Conservation (phyloP, 2,113 vertebrate species). For the Gyps fulvus region DNA sequence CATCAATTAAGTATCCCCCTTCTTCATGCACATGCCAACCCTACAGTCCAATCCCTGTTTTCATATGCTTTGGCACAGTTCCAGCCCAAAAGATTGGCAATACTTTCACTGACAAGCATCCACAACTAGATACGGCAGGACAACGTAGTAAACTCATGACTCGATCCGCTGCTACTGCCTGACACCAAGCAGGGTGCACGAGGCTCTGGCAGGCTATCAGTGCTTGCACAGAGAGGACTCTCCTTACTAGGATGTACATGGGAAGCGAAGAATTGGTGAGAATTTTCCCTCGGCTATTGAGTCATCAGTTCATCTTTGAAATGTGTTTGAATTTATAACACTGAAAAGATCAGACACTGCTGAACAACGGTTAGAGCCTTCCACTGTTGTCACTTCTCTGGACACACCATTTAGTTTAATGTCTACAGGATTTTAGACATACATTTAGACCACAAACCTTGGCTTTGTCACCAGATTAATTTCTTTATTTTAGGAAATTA, state of each 20-base stretch:
- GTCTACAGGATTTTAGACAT: neutral
- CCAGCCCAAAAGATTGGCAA: neutral
- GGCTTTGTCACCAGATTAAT: neutral
- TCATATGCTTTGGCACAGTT: neutral
- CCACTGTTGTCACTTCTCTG: neutral
- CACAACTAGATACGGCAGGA: neutral
- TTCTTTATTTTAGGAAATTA: neutral
- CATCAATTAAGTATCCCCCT: neutral
- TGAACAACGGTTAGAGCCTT: neutral
- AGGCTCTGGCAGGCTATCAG: neutral
- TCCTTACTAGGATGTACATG: neutral
- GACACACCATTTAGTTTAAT: neutral
- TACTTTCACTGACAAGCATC: neutral
- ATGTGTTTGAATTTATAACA: neutral
- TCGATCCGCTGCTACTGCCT: neutral
- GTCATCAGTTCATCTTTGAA: neutral
- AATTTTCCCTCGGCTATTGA: neutral
- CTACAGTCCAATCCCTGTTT: neutral
- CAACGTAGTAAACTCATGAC: neutral
- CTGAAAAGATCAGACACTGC: neutral
- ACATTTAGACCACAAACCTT: neutral
- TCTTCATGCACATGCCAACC: neutral
- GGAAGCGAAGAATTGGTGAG: neutral
- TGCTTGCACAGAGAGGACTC: neutral
- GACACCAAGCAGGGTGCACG: neutral